Conservation (phyloP, 2,888 invertebrate species). For the Heteromurus nitidus region DNA sequence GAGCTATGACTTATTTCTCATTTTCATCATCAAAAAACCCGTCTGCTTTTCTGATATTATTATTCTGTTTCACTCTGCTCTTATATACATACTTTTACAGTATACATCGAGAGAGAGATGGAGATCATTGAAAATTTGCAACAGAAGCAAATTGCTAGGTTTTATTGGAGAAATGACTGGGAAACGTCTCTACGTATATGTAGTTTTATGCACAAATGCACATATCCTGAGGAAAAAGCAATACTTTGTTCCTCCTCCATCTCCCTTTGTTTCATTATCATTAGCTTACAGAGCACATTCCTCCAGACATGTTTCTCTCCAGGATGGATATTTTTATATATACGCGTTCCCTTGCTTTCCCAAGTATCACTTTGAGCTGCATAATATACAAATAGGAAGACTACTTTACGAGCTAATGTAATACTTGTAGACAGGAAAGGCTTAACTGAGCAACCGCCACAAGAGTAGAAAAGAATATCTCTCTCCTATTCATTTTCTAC, state of each 20-base stretch:
- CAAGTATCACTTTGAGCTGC: background rate
- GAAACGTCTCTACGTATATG: background rate
- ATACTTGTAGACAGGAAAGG: conserved; percentile 49
- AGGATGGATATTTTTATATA: background rate
- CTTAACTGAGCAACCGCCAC: conserved; percentile 39
- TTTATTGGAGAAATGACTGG: background rate
- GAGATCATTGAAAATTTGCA: conserved; percentile 1
- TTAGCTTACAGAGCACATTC: conserved; percentile 1
- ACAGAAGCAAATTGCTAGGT: conserved; percentile 9
- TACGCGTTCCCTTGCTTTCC: background rate
- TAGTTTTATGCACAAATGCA: background rate
- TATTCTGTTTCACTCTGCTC: no score
- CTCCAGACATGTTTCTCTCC: background rate
- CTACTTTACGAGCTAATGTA: conserved; percentile 46
- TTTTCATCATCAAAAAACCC: conserved; percentile 20
- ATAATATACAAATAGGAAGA: conserved; percentile 10
- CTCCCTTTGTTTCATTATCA: conserved; percentile 18
- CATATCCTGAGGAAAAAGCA: conserved; percentile 2
- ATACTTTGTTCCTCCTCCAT: background rate
- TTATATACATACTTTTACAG: background rate
- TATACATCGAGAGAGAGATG: background rate
- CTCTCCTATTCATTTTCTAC: conserved; percentile 34
- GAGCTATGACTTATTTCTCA: conserved; percentile 29
- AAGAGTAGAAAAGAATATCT: conserved; percentile 1
- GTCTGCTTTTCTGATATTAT: no score